Percentiles rank a stretch among this genome's conserved stretches.
These are phyloP conservation scores for Nothobranchius kuhntae DNA, from an alignment of 2,113 vertebrate species.

Conservation along the genomic window DNA sequence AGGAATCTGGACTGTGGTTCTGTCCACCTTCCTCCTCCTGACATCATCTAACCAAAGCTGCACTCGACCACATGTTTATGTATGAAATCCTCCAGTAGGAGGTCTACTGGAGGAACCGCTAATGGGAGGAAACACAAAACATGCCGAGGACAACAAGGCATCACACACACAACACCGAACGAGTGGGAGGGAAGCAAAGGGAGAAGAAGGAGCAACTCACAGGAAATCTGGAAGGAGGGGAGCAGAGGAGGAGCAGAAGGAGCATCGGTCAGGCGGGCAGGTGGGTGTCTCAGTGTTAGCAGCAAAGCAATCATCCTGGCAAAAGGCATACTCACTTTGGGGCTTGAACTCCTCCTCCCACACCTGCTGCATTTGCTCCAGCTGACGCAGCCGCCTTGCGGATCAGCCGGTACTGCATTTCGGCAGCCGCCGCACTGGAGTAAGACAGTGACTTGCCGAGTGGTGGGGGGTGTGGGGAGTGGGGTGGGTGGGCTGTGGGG, in stretches of 20 bases:
- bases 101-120: too few relatives aligned
- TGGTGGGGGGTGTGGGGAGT: conserved; percentile 76
- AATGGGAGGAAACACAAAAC: background rate
- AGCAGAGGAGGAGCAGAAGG: conserved; percentile 62
- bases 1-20: too few relatives aligned
- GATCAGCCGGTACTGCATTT: conserved; percentile 83
- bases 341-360: conserved; percentile 61
- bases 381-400: conserved; percentile 78
- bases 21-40: too few relatives aligned
- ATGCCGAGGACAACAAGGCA: background rate
- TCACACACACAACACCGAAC: conserved; percentile 11
- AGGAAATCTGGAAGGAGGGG: conserved; percentile 66
- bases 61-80: too few relatives aligned
- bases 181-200: conserved; percentile 37
- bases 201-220: conserved; percentile 67
- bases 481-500: conserved; percentile 60
- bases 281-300: conserved; percentile 46
- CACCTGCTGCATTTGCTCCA: conserved; percentile 63
- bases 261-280: conserved; percentile 63
- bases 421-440: conserved; percentile 84
- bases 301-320: conserved; percentile 48
- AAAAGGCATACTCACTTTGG: conserved; percentile 79
- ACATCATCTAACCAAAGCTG: too few relatives aligned
- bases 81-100: too few relatives aligned
- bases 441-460: conserved; percentile 91